Percentiles rank a stretch among this genome's conserved stretches.
Conservation (phyloP, 35 echinoderm and acorn worm species). For the Lytechinus pictus region DNA sequence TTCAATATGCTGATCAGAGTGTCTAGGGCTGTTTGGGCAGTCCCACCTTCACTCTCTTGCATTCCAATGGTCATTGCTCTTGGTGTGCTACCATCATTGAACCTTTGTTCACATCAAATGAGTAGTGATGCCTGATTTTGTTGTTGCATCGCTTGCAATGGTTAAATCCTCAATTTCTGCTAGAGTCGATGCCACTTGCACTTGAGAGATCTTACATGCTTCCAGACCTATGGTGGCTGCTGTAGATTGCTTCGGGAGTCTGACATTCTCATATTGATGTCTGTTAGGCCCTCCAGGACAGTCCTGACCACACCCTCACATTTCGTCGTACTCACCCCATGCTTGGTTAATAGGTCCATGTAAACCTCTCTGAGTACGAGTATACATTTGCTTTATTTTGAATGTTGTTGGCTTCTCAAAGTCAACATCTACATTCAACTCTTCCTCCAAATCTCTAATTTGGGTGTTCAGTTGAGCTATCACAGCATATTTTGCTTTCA, state of each 20-base stretch:
- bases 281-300: constrained; percentile 21
- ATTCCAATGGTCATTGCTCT: not conserved
- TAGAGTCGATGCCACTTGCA: not conserved
- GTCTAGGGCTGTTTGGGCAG: constrained; percentile 15
- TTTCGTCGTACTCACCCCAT: constrained; percentile 30
- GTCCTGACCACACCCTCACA: constrained; percentile 20
- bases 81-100: constrained; percentile 43
- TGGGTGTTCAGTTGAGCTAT: not conserved
- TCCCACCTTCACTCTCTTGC: constrained; percentile 41
- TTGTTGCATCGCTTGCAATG: constrained; percentile 62
- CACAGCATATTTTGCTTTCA: not conserved
- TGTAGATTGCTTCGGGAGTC: not conserved
- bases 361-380: not conserved
- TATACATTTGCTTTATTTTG: not conserved
- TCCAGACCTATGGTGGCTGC: constrained; percentile 39
- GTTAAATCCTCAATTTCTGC: constrained; percentile 28
- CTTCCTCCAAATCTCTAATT: not conserved
- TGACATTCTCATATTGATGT: not conserved
- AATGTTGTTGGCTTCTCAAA: not conserved
- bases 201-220: constrained; percentile 9
- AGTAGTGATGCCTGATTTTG: constrained; percentile 61
- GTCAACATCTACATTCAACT: not conserved
- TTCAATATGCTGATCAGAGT: constrained; percentile 16
- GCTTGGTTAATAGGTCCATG: not conserved
- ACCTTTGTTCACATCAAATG: constrained; percentile 45